Conservation (phyloP, 2,888 invertebrate species). For the Acleris laterana region DNA sequence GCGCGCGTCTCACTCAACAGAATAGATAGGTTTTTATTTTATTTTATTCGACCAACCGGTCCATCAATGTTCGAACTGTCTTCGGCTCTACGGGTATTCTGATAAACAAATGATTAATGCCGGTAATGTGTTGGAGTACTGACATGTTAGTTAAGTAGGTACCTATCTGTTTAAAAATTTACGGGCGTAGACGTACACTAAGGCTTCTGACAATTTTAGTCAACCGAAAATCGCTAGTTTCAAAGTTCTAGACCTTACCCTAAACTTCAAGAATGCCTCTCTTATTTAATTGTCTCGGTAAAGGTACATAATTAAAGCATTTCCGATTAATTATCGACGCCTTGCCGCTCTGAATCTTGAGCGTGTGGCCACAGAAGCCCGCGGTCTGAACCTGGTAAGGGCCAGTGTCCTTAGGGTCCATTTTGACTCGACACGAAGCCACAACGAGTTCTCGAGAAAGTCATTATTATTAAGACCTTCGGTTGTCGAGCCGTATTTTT, state of each 20-base stretch:
- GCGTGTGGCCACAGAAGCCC: constrained; percentile 22
- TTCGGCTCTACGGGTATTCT: constrained; percentile 52
- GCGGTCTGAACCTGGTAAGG: neutral
- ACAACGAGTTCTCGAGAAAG: constrained; percentile 70
- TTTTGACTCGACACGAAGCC: constrained; percentile 8
- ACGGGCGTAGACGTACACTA: too few species aligned
- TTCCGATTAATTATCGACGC: constrained; percentile 30
- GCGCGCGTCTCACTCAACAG: constrained; percentile 48
- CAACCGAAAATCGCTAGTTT: constrained; percentile 13
- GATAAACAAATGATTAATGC: constrained; percentile 52
- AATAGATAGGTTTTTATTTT: constrained; percentile 74
- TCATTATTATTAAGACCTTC: constrained; percentile 70
- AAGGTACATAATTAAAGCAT: constrained; percentile 31
- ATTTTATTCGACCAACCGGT: constrained; percentile 65
- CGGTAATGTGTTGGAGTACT: constrained; percentile 27
- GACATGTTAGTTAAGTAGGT: constrained; percentile 21
- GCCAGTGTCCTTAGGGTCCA: constrained; percentile 24
- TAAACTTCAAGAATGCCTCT: neutral
- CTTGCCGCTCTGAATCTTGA: constrained; percentile 29
- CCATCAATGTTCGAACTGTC: constrained; percentile 53
- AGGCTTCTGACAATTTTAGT: constrained; percentile 5
- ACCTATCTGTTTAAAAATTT: neutral
- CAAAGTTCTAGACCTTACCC: constrained; percentile 2
- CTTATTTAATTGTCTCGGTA: constrained; percentile 14
- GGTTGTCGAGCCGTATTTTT: constrained; percentile 62